Evolutionary conservation across 2,113 vertebrate genomes (phyloP).

Genomic region (Halcyon malimbica): DNA sequence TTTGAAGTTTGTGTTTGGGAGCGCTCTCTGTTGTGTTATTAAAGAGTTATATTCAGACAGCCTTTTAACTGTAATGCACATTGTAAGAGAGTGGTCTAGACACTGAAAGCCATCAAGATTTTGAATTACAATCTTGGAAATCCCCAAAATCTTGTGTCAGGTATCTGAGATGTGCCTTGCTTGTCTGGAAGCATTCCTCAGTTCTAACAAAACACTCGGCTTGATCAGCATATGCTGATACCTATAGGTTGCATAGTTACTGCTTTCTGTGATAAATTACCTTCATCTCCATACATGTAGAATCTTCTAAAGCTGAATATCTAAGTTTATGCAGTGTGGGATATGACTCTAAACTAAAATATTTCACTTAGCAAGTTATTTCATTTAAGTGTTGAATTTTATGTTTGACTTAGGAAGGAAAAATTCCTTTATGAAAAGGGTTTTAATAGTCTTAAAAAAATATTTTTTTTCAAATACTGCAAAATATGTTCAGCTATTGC

Average conservation of each 20-base stretch:
- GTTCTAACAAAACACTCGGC: neutral
- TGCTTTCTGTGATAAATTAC: neutral
- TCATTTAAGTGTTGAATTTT: neutral
- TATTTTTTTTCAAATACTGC: neutral
- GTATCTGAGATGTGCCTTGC: neutral
- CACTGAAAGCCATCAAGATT: neutral
- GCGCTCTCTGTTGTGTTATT: neutral
- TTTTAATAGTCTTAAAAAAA: neutral
- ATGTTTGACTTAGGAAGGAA: neutral
- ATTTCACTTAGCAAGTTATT: neutral
- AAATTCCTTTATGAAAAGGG: neutral
- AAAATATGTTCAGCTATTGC: neutral
- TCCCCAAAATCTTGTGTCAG: neutral
- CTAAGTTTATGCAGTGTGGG: neutral
- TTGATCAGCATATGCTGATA: neutral
- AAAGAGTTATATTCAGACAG: neutral
- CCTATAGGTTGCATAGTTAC: neutral
- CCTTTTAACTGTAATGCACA: neutral
- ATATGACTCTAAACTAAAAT: neutral
- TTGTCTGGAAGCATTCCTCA: neutral
- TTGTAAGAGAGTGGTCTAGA: neutral
- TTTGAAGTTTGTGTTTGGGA: slow-evolving; percentile 13
- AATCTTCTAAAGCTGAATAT: neutral
- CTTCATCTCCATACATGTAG: neutral
- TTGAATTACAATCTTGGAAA: neutral